A percentile compares a stretch with the other conserved stretches of the same genome.
phyloP scores from a whole-genome alignment of 2,888 invertebrate species.

The Sinodicranocentrus sp. region DNA sequence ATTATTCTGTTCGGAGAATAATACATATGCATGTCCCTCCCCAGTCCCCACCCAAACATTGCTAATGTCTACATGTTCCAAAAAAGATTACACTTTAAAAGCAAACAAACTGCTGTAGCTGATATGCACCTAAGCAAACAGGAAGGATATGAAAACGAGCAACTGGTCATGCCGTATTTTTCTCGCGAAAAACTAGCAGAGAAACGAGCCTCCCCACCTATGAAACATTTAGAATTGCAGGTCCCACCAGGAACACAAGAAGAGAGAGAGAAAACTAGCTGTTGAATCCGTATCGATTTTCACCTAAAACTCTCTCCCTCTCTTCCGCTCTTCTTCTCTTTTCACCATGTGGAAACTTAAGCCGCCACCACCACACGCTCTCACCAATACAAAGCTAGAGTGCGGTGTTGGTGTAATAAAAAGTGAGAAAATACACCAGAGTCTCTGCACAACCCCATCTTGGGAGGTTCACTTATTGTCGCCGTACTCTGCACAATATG shows the following conservation, averaged over 20 bases:
- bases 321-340: neutral
- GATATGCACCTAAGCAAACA: too few relatives aligned
- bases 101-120: too few relatives aligned
- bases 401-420: too few relatives aligned
- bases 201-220: neutral
- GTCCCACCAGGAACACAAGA: neutral
- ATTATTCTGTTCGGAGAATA: too few relatives aligned
- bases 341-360: conserved; percentile 30
- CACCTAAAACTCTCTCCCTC: neutral
- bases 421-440: neutral
- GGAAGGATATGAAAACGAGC: neutral
- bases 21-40: too few relatives aligned
- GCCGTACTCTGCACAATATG: too few relatives aligned
- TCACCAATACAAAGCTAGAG: conserved; percentile 1
- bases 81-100: too few relatives aligned
- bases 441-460: neutral
- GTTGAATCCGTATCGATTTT: conserved; percentile 68
- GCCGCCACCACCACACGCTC: conserved; percentile 22
- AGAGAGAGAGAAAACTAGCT: conserved; percentile 57
- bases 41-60: neutral
- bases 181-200: neutral
- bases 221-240: neutral
- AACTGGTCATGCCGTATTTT: conserved; percentile 20
- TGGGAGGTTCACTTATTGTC: neutral
- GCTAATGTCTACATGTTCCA: too few relatives aligned